Conservation (phyloP, 2,113 vertebrate species). For the Equus quagga region DNA sequence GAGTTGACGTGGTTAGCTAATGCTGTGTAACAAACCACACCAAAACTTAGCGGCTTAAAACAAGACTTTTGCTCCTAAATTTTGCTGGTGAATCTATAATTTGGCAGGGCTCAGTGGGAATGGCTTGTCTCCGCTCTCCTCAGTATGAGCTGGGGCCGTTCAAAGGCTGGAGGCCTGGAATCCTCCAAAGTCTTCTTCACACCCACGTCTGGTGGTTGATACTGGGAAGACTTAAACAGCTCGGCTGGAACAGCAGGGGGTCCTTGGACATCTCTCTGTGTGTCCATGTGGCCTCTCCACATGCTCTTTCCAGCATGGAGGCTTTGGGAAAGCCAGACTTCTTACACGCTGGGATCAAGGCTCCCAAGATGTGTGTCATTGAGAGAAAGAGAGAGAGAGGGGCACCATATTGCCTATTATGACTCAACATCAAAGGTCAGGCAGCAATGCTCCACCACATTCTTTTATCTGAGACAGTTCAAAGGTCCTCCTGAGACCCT, state of each 20-base stretch:
- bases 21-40: background rate
- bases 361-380: background rate
- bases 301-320: background rate
- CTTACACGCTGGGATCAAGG: background rate
- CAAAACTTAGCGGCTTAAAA: background rate
- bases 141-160: background rate
- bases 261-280: background rate
- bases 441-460: background rate
- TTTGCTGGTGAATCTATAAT: background rate
- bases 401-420: background rate
- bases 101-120: background rate
- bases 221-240: background rate
- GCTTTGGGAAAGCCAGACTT: background rate
- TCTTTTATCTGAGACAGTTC: background rate
- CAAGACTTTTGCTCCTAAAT: background rate
- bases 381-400: background rate
- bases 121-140: background rate
- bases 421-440: background rate
- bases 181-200: background rate
- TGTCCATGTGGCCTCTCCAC: background rate
- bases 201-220: background rate
- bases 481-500: background rate
- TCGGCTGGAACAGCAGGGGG: background rate
- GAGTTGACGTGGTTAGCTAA: background rate
- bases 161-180: background rate